Base-by-base conservation (phyloP, 2,113 vertebrate genomes). In the Platichthys flesus region DNA sequence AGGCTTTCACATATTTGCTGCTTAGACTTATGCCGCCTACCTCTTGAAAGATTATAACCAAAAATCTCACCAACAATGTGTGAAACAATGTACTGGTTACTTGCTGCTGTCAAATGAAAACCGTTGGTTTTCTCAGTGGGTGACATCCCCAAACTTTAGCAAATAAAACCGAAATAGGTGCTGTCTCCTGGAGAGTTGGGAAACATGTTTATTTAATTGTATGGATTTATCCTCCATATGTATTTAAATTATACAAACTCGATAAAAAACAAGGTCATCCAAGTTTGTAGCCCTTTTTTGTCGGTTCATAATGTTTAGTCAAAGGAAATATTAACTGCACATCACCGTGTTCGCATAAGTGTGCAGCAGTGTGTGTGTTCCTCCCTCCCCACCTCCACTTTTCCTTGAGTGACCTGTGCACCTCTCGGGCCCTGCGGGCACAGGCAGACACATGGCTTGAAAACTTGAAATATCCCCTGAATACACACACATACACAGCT, bases 371-470 rank as follows among this genome's bases (percentile, higher is more conserved):
- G 68, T 13, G 28, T 64, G 49, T 63, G 76, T 73, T 61, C 74
- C 51, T 58, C 56, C 66, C 14, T 13, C 55, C 49, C 35, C 21
- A 56, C 59, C 70, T 67, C 49, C 56, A 78, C 70, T 71, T 82
- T 82, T 40, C 71, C 74, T 31, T 14, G 37, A 35, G 59, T 91
- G 88, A 89, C 92, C 90, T 86, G 89, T 77, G 78, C 83, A 70
- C 89, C 86, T 57, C 58, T 65, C 24, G 9, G 35, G 67, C 88
- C 87, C 79, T 76, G 72, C 58, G 85, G 86, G 84, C 82, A 76
- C 71, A 73, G 23, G 20, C 60, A 28, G 54, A 73, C 80, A 83
- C 83, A 85, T 58, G 69, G 64, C 76, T 59, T 15, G 16, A 73
- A 68, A 78, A 79, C 64, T 65, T 78, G 54, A 71, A 76, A 81